Base-by-base conservation (phyloP, 2,888 invertebrate genomes). In the Myopa tessellatipennis region DNA sequence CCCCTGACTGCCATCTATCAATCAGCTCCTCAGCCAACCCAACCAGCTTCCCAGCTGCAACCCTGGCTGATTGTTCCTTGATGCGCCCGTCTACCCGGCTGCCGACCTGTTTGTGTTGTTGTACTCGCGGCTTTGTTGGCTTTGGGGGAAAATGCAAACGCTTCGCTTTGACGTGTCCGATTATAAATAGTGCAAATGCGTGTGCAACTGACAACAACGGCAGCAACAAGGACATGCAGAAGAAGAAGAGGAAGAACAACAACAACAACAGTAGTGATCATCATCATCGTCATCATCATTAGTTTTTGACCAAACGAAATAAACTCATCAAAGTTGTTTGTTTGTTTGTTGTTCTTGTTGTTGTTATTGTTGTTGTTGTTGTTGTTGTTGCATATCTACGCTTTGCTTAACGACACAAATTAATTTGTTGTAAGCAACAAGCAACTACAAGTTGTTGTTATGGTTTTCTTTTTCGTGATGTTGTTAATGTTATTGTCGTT, bases 141-240 rank as follows among this genome's bases (percentile, higher is more conserved):
- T 60, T 60, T 72, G 71, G 60, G 71, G 55, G 38, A 45, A 45
- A 45, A 45, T 45, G 45, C 45, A 45, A 45, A 58, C 34, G 60
- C 73, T 16, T 5, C n/a, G 50, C 14, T 26, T 50, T 50, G 74
- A 65, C 63, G 74, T 58, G 65, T 34, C 74, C 79, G 79, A 81
- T 83, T 81, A 82, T 83, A 83, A 83, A 83, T 82, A 82, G 82
- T 82, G 81, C 81, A 82, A 82, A 82, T 82, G 82, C 82, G 82
- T 82, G 82, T 73, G 73, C 50, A 72, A 18, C 61, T 26, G 16
- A 16, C 65, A 26, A 65, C 58, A 58, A 58, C n/a, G 4, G 12
- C 14, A 58, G 60, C 72, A 58, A 36, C 72, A 72, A 72, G 14
- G 36, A 36, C 58, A 55, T 36, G 14, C 55, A 55, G 52, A 36